Percentiles rank a stretch among this genome's conserved stretches.
These are phyloP conservation scores for Littorina saxatilis DNA, from an alignment of 1,140 invertebrate species.

Conservation along the genomic window DNA sequence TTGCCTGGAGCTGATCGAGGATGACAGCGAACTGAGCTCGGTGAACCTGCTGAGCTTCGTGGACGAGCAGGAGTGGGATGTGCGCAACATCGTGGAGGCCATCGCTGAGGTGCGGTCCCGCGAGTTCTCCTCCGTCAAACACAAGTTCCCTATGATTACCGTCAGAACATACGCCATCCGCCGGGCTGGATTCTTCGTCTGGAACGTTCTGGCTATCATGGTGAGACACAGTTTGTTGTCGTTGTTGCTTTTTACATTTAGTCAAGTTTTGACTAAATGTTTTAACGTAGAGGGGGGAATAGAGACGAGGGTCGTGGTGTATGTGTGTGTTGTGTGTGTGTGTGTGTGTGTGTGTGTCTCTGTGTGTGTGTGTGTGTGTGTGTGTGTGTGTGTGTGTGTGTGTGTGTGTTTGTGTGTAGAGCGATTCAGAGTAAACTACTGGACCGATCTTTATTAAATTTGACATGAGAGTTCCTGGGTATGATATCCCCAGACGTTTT, in stretches of 20 bases:
- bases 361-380: background rate
- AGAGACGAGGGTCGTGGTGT: no score
- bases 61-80: slow-evolving; percentile 68
- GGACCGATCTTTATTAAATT: no score
- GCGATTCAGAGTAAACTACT: no score
- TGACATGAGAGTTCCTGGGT: no score
- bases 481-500: no score
- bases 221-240: no score
- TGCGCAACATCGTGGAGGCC: slow-evolving; percentile 62
- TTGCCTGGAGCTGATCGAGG: slow-evolving; percentile 63
- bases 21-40: slow-evolving; percentile 61
- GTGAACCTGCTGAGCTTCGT: slow-evolving; percentile 69
- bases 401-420: no score
- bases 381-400: background rate
- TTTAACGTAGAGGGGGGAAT: no score
- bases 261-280: no score
- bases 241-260: no score
- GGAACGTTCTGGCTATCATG: slow-evolving; percentile 61
- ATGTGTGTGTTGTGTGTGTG: no score
- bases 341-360: background rate
- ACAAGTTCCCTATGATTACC: slow-evolving; percentile 46
- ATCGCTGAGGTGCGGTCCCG: slow-evolving; percentile 48
- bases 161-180: slow-evolving; percentile 51
- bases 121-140: slow-evolving; percentile 50
- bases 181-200: slow-evolving; percentile 52